phyloP scores from a whole-genome alignment of 1,140 invertebrate genomes.

The Brachionus angularis region DNA sequence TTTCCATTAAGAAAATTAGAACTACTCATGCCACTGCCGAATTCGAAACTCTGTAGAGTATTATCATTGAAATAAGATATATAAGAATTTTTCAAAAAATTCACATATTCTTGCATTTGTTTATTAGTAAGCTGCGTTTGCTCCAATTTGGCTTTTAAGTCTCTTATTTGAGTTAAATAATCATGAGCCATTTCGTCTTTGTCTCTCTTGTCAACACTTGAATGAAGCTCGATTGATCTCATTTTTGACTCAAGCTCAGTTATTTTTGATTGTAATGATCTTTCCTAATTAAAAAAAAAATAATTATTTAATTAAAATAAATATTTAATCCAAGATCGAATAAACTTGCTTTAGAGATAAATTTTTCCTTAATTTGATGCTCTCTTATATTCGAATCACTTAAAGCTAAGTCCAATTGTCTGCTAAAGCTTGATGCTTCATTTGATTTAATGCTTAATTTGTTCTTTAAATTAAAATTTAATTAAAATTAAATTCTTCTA shows the following conservation, averaged over 20 bases:
- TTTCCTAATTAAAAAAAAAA: background rate
- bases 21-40: background rate
- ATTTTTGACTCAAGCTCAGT: slow-evolving; percentile 26
- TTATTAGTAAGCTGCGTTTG: slow-evolving; percentile 22
- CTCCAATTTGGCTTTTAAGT: slow-evolving; percentile 31
- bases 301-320: background rate
- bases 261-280: background rate
- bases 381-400: slow-evolving; percentile 41
- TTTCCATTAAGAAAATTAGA: slow-evolving; percentile 4
- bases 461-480: background rate
- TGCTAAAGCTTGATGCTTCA: slow-evolving; percentile 35
- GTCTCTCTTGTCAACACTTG: background rate
- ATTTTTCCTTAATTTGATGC: slow-evolving; percentile 41
- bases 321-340: background rate
- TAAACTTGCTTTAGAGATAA: background rate
- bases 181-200: slow-evolving; percentile 28
- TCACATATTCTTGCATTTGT: slow-evolving; percentile 42
- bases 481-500: background rate
- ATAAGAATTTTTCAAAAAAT: slow-evolving; percentile 42
- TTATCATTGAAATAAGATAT: slow-evolving; percentile 29
- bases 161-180: slow-evolving; percentile 25
- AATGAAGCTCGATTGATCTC: slow-evolving; percentile 3
- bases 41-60: slow-evolving; percentile 23
- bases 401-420: slow-evolving; percentile 39
- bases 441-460: slow-evolving; percentile 22